A percentile compares a stretch with the other conserved stretches of the same genome.
Conservation (phyloP, 2,888 invertebrate species). For the Cynaeus angustus region DNA sequence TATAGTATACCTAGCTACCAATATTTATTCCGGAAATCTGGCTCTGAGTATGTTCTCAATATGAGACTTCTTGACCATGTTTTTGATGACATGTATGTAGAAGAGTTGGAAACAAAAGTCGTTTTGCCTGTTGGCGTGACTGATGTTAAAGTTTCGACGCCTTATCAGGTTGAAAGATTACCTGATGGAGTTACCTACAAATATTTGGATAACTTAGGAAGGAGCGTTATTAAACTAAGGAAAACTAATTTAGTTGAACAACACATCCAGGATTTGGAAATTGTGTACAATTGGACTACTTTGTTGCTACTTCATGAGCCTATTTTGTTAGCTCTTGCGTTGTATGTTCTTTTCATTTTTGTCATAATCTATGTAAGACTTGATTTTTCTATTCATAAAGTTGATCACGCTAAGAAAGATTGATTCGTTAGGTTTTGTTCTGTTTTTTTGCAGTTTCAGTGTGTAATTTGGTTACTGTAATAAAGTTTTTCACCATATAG, state of each 20-base stretch:
- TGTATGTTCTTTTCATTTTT: slow-evolving; percentile 91
- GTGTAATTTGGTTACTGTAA: slow-evolving; percentile 15
- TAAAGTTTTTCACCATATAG: background rate
- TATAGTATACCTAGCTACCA: slow-evolving; percentile 96
- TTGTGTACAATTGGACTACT: slow-evolving; percentile 91
- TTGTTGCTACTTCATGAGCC: slow-evolving; percentile 95
- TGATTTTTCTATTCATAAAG: slow-evolving; percentile 89
- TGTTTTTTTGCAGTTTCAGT: slow-evolving; percentile 4
- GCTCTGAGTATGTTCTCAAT: slow-evolving; percentile 85
- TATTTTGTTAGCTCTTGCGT: slow-evolving; percentile 88
- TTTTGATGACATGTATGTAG: slow-evolving; percentile 96
- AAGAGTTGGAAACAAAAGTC: slow-evolving; percentile 89
- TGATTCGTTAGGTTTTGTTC: slow-evolving; percentile 51
- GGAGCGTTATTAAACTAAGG: slow-evolving; percentile 88
- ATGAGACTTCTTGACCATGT: slow-evolving; percentile 98
- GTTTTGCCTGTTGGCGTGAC: slow-evolving; percentile 95
- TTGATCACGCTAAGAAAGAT: slow-evolving; percentile 74
- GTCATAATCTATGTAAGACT: slow-evolving; percentile 96
- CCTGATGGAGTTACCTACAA: slow-evolving; percentile 89
- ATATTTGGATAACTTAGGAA: slow-evolving; percentile 95
- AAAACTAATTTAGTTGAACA: slow-evolving; percentile 94
- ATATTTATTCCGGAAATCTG: slow-evolving; percentile 88
- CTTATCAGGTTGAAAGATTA: slow-evolving; percentile 85
- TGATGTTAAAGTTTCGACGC: slow-evolving; percentile 86
- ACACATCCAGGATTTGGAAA: slow-evolving; percentile 95